Evolutionary conservation across 2,888 invertebrate species (phyloP), one percentile per base, ranked within the genome.

Genomic region (Andrena dorsata): DNA sequence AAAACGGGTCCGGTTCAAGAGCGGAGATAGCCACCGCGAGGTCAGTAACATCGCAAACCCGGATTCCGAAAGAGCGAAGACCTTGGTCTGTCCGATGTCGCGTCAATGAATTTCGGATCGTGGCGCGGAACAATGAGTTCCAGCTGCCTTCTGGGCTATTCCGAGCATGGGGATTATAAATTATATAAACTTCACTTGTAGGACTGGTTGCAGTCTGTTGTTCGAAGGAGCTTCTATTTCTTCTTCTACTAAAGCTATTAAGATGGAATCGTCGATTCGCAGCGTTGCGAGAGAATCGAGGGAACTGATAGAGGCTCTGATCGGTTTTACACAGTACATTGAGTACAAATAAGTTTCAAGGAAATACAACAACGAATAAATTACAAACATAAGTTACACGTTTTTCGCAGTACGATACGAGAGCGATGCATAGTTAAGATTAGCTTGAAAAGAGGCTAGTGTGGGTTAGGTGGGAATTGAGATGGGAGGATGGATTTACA

Each of bases 71-170:
- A 41, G 41, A 41, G 41, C 41, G 41, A 76, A 82, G 73, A 74
- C 84, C 86, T 87, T 83, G 88, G 80, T 84, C 86, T 53, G 75
- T 60, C 64, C 41, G 35, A 63, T 32, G 30, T 71, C 74, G 66
- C 16, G 28, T 64, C 51, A 53, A 63, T 41, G 35, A 23, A 35
- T 74, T 64, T 53, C 28, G 65, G 53, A 66, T 75, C 51, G 26
- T 68, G 53, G 51, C 61, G 41, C 20, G 26, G 30, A 64, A 64
- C 41, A 5, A 41, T 5, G 16, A 41, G 41, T 41, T 16, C 5
- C 16, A 5, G 41, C 4, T 16, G 13, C 41, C 41, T 41, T 13
- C 41, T n/a, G 41, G 41, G 41, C 13, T 41, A 16, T 41, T 41
- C 41, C 13, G 10, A 35, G 7, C 35, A 8, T 10, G 2, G 13